phyloP scores from a whole-genome alignment of 30 jellyfish, hydroid and myxozoan genomes.

The Aurelia aurita region DNA sequence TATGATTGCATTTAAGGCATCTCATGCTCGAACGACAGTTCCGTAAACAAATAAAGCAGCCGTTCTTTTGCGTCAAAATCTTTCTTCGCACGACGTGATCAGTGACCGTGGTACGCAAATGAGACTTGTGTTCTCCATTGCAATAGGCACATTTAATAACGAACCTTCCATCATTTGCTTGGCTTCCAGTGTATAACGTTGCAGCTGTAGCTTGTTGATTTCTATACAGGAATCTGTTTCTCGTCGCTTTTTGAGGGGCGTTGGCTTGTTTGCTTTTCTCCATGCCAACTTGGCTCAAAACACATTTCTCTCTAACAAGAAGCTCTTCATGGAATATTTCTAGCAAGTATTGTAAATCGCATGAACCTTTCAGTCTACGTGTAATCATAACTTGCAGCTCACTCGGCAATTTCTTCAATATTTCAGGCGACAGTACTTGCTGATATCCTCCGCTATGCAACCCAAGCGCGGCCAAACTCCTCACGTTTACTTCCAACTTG shows the following conservation, averaged over 20 bases:
- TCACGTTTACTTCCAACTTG: slow-evolving; percentile 2
- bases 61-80: too few relatives aligned
- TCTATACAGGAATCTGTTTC: not conserved
- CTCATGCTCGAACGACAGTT: too few relatives aligned
- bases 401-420: not conserved
- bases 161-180: not conserved
- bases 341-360: not conserved
- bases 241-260: not conserved
- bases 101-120: too few relatives aligned
- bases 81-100: too few relatives aligned
- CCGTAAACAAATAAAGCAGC: too few relatives aligned
- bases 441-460: too few relatives aligned
- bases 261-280: not conserved
- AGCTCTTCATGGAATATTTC: slow-evolving; percentile 7
- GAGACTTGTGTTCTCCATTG: slow-evolving; percentile 26
- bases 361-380: not conserved
- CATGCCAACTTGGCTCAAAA: not conserved
- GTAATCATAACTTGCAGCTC: not conserved
- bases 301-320: slow-evolving; percentile 24
- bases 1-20: too few relatives aligned
- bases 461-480: slow-evolving; percentile 18
- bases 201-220: slow-evolving; percentile 9
- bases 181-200: slow-evolving; percentile 3
- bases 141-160: slow-evolving; percentile 20
- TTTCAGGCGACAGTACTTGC: slow-evolving; percentile 11